phyloP scores from a whole-genome alignment of 1,140 invertebrate species.

The Pararge aegeria region DNA sequence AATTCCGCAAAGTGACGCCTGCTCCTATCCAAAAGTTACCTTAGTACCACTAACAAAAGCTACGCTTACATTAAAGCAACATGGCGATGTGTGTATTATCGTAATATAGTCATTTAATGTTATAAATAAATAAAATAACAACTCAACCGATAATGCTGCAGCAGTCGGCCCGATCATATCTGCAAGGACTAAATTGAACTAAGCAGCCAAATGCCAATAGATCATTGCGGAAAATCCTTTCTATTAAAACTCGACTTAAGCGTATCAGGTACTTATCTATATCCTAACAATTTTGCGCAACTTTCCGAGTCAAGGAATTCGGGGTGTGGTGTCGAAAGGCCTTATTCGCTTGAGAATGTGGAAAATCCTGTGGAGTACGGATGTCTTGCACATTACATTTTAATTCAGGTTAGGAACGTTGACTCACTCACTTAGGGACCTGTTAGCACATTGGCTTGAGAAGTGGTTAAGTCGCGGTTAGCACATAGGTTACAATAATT shows the following conservation, averaged over 20 bases:
- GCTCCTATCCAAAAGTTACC: too few relatives aligned
- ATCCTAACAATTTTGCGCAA: slow-evolving; percentile 45
- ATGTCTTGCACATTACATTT: slow-evolving; percentile 14
- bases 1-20: too few relatives aligned
- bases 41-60: too few relatives aligned
- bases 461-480: not conserved
- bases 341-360: slow-evolving; percentile 29
- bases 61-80: too few relatives aligned
- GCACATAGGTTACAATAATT: not conserved
- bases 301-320: slow-evolving; percentile 36
- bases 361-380: slow-evolving; percentile 20
- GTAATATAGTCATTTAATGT: too few relatives aligned
- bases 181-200: not conserved
- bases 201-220: not conserved
- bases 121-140: too few relatives aligned
- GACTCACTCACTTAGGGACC: not conserved
- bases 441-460: not conserved
- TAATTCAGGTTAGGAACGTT: not conserved
- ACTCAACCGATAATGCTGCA: too few relatives aligned
- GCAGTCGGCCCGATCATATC: too few relatives aligned
- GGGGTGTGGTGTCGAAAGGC: slow-evolving; percentile 37
- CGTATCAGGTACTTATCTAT: not conserved
- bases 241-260: not conserved
- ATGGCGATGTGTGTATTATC: too few relatives aligned
- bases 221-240: slow-evolving; percentile 12